Percentiles rank a stretch among this genome's conserved stretches.
phyloP scores from a whole-genome alignment of 92 coral and sea anemone species.

The Palythoa heliodiscus region DNA sequence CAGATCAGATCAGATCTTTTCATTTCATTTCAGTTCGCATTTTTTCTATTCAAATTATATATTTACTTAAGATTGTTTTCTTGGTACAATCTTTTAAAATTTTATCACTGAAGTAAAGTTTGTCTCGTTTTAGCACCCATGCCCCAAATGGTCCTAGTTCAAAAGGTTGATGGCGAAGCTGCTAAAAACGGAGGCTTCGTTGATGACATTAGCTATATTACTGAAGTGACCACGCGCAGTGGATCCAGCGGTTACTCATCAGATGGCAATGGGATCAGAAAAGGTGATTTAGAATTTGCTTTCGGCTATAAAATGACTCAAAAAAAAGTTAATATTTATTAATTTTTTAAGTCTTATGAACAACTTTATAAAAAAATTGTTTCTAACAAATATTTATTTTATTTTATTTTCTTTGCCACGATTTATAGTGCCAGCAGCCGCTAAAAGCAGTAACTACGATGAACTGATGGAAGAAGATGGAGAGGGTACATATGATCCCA shows the following conservation, averaged over 20 bases:
- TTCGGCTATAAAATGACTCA: background rate
- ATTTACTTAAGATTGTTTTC: no score
- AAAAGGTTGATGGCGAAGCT: background rate
- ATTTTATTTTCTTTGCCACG: background rate
- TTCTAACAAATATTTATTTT: no score
- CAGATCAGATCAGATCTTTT: no score
- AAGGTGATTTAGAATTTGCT: background rate
- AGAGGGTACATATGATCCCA: conserved; percentile 6
- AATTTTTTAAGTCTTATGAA: no score
- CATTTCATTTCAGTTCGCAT: no score
- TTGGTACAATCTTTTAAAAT: no score
- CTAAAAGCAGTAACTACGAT: background rate
- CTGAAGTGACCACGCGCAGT: conserved; percentile 6
- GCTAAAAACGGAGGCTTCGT: background rate
- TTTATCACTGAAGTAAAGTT: background rate
- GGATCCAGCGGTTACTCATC: conserved; percentile 36
- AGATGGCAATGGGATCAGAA: background rate
- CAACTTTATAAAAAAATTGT: no score
- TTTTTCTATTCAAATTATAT: no score
- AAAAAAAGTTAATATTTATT: background rate
- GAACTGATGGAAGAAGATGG: conserved; percentile 2
- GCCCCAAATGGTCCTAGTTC: conserved; percentile 10
- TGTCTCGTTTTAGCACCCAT: background rate
- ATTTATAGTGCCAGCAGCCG: background rate
- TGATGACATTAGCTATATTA: conserved; percentile 6